phyloP scores from a whole-genome alignment of 2,113 vertebrate species.

The Vulpes ferrilata region DNA sequence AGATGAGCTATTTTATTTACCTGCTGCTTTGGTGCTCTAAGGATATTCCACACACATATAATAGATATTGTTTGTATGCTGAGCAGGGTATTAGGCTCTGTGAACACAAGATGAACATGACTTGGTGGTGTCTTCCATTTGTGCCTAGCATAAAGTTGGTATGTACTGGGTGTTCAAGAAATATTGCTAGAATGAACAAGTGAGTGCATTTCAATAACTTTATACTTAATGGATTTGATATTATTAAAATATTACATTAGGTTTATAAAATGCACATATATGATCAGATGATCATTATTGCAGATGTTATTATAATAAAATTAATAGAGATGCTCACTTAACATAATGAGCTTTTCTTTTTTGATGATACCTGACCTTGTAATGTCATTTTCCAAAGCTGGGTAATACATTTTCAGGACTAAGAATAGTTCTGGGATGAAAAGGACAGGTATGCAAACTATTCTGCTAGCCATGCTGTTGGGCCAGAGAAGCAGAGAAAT shows the following conservation, averaged over 20 bases:
- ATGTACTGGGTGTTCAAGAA: background rate
- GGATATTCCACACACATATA: background rate
- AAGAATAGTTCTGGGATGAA: background rate
- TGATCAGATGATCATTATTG: background rate
- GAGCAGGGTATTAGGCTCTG: background rate
- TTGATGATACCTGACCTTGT: background rate
- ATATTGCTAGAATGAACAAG: background rate
- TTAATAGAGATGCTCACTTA: background rate
- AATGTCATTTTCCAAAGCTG: background rate
- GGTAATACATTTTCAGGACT: background rate
- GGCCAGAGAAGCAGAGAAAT: background rate
- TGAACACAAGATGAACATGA: background rate
- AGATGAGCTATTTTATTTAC: background rate
- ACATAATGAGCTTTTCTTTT: background rate
- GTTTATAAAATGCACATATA: background rate
- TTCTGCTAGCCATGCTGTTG: background rate
- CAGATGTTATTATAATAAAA: background rate
- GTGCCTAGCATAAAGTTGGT: background rate
- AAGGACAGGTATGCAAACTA: background rate
- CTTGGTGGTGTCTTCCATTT: background rate
- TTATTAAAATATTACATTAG: conserved; percentile 7
- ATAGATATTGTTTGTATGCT: background rate
- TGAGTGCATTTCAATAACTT: background rate
- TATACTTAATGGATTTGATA: conserved; percentile 6
- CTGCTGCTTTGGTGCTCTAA: background rate